phyloP scores from a whole-genome alignment of 2,113 vertebrate genomes.

The Gambusia holbrooki region DNA sequence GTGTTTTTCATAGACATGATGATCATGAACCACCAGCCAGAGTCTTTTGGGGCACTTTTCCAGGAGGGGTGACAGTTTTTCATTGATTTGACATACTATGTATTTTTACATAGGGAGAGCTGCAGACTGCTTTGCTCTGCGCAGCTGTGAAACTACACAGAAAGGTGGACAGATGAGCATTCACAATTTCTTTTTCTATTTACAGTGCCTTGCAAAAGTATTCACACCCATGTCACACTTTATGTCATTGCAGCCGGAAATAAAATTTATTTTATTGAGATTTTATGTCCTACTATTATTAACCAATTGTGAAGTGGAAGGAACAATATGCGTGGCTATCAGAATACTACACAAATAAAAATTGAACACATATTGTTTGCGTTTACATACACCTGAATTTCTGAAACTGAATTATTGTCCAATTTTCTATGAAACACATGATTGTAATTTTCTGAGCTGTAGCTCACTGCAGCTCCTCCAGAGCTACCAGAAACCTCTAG shows the following conservation, averaged over 20 bases:
- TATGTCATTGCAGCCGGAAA: not conserved
- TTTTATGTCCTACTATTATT: not conserved
- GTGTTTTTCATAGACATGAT: conserved; percentile 39
- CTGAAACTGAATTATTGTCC: not conserved
- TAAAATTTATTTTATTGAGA: not conserved
- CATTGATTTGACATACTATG: conserved; percentile 1
- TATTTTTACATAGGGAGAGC: not conserved
- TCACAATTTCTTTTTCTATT: too few species aligned
- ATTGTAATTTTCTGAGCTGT: not conserved
- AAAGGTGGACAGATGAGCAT: not conserved
- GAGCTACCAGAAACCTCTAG: not conserved
- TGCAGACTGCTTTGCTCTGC: not conserved
- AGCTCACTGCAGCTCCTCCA: not conserved
- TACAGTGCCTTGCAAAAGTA: not conserved
- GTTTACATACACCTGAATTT: too few species aligned
- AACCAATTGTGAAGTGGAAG: not conserved
- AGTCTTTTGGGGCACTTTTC: conserved; percentile 32
- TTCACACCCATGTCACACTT: not conserved
- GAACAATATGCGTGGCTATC: not conserved
- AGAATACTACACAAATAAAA: not conserved
- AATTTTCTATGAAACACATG: not conserved
- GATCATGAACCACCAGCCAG: conserved; percentile 19
- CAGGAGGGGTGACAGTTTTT: conserved; percentile 32
- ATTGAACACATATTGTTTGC: not conserved
- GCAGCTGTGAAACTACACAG: not conserved